Base-by-base conservation (phyloP, 2,113 vertebrate species). In the Aspiorhynchus laticeps region DNA sequence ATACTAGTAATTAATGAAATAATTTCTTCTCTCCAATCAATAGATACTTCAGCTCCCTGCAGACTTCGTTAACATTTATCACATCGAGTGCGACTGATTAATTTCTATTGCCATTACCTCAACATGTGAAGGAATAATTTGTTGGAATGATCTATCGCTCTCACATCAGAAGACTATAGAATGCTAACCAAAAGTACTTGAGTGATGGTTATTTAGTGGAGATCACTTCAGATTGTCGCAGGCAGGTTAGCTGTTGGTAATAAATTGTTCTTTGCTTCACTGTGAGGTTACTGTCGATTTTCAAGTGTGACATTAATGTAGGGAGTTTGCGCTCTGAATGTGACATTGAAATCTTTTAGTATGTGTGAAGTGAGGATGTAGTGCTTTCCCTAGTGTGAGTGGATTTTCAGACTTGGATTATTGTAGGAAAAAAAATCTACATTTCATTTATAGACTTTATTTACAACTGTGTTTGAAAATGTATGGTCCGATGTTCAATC, bases 41-140 rank as follows among this genome's bases (percentile, higher is more conserved):
- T 89, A 87, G 65, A 56, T 82, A 73, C 85, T 56, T 15, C 5
- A 67, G 76, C 67, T 87, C 88, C 82, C 26, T 2, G 36, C 83
- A 43, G 67, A 77, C 83, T 63, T 26, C 7, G 69, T 59, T 86
- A 89, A 89, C 90, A 87, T 88, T 91, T 89, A 90, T 91, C 90
- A 88, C 85, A 51, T 87, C 85, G 61, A 87, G 87, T 88, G 74
- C 19, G 79, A 83, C 71, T 80, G 56, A 46, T 87, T 92, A 19
- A 89, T 92, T 90, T 89, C 79, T 80, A 71, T 86, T 80, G n/a
- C 56, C 10, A 41, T 90, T 91, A 80, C 86, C 89, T 91, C 82
- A 89, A 78, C 88, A 83, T 7, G 74, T 67, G 85, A 88, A 85
- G 85, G 78, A 84, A 81, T 89, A 41, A 71, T 83, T 56, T 79